phyloP scores from a whole-genome alignment of 1,140 invertebrate species.

The Procambarus clarkii region DNA sequence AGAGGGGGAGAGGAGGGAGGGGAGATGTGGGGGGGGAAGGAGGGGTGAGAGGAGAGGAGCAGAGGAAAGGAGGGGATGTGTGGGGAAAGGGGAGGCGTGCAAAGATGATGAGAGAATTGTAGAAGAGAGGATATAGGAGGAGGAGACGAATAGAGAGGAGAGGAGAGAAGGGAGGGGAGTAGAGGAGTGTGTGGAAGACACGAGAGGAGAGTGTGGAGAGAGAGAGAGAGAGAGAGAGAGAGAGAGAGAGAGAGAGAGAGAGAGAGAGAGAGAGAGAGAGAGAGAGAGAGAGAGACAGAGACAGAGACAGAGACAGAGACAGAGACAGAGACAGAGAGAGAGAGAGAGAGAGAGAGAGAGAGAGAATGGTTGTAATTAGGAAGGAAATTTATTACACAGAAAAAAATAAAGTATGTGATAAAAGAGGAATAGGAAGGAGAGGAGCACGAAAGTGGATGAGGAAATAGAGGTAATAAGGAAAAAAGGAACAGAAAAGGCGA shows the following conservation, averaged over 20 bases:
- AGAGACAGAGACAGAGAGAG: not conserved
- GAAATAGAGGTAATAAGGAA: too few species aligned
- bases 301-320: not conserved
- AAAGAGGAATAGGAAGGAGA: too few species aligned
- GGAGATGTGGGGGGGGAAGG: not conserved
- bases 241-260: conserved; percentile 25
- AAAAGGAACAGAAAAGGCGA: too few species aligned
- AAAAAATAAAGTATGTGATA: too few species aligned
- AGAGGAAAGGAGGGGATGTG: not conserved
- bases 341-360: not conserved
- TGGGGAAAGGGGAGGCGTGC: too few species aligned
- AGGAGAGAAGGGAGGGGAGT: not conserved
- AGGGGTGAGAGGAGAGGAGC: too few species aligned
- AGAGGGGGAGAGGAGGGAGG: not conserved
- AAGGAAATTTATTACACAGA: too few species aligned
- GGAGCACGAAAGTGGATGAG: not conserved
- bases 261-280: not conserved
- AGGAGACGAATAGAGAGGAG: too few species aligned
- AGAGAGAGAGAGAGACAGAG: not conserved
- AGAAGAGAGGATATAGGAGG: not conserved
- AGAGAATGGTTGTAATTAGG: not conserved
- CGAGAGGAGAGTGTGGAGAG: not conserved
- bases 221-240: conserved; percentile 32
- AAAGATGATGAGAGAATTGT: not conserved
- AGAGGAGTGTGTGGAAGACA: not conserved